Percentiles rank a stretch among this genome's conserved stretches.
Conservation (phyloP, 2,888 invertebrate species). For the Osmoderma eremita region DNA sequence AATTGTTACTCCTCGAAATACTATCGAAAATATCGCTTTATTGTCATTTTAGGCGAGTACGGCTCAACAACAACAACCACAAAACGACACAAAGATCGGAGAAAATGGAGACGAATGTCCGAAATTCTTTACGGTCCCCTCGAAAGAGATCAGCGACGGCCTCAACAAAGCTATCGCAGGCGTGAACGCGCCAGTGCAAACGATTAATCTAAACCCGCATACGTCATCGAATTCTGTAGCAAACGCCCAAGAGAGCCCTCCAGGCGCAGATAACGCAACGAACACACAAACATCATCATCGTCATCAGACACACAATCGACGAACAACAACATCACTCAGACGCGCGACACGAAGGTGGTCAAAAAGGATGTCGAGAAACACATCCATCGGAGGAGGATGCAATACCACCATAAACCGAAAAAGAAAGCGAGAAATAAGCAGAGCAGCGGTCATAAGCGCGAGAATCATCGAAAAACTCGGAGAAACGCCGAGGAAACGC, state of each 20-base stretch:
- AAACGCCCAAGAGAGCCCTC: not conserved
- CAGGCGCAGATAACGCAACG: not conserved
- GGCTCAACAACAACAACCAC: conserved; percentile 12
- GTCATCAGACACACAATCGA: not conserved
- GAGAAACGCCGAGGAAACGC: conserved; percentile 10
- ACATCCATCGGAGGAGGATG: not conserved
- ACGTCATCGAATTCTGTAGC: no score
- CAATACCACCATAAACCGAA: conserved; percentile 2
- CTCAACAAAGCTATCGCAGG: conserved; percentile 29
- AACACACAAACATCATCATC: not conserved
- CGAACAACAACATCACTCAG: not conserved
- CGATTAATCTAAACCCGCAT: not conserved
- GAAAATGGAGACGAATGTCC: conserved; percentile 32
- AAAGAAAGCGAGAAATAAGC: not conserved
- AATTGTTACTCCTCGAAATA: no score
- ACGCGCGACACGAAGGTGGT: not conserved
- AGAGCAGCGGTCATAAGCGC: not conserved
- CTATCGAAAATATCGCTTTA: conserved; percentile 9
- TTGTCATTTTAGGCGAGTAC: conserved; percentile 26
- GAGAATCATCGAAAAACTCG: not conserved
- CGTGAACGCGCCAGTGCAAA: conserved; percentile 28
- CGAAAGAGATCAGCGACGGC: conserved; percentile 21
- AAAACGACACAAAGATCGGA: conserved; percentile 27
- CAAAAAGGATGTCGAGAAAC: conserved; percentile 10
- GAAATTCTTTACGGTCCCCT: conserved; percentile 33